phyloP scores from a whole-genome alignment of 2,113 vertebrate species.

The Gallinago media region DNA sequence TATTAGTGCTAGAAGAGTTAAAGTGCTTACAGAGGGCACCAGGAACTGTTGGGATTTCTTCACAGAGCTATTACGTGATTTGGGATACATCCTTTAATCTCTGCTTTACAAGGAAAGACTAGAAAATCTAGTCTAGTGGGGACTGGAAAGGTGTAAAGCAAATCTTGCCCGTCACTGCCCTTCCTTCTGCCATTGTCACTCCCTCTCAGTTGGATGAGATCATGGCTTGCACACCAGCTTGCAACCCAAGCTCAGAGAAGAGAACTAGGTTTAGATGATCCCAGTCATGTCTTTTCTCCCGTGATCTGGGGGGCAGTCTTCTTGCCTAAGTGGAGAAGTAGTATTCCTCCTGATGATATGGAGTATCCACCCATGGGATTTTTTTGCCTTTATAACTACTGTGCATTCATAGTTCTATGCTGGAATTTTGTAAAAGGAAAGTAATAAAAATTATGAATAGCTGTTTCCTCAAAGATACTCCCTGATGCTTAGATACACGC shows the following conservation, averaged over 20 bases:
- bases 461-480: neutral
- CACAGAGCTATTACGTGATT: neutral
- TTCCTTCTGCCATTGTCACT: neutral
- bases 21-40: neutral
- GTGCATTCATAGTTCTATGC: neutral
- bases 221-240: fast-evolving
- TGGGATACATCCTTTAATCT: neutral
- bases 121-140: neutral
- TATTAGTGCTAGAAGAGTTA: neutral
- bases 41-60: neutral
- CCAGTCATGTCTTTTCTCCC: neutral
- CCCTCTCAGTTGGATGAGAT: neutral
- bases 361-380: fast-evolving
- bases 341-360: neutral
- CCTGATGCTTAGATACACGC: fast-evolving
- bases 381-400: neutral
- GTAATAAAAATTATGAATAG: neutral
- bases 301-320: neutral
- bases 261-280: neutral
- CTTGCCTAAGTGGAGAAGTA: neutral
- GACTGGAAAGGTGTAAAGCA: neutral
- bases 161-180: neutral
- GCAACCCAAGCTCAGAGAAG: neutral
- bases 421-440: neutral
- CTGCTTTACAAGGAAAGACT: neutral